These are phyloP conservation scores for Campopleginae sp. DNA, from an alignment of 2,888 invertebrate species.

Conservation along the genomic window DNA sequence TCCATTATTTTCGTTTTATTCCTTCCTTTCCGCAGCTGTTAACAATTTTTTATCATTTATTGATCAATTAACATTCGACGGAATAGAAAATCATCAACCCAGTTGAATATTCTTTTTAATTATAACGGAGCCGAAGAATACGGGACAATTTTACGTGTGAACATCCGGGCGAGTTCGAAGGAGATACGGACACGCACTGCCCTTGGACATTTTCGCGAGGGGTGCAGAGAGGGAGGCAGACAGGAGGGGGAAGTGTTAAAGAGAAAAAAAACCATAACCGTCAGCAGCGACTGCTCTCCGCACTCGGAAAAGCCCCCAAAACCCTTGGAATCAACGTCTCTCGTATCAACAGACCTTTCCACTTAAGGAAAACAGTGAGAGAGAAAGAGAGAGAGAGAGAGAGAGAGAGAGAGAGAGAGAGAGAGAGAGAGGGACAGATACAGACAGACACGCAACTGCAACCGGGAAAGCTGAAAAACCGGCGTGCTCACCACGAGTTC, in stretches of 20 bases:
- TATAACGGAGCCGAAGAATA: not conserved
- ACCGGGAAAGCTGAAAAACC: slow-evolving; percentile 55
- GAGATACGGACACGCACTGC: slow-evolving; percentile 24
- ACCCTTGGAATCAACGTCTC: slow-evolving; percentile 42
- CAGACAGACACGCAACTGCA: slow-evolving; percentile 60
- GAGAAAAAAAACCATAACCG: slow-evolving; percentile 15
- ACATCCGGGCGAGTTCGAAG: slow-evolving; percentile 28
- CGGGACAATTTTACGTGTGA: slow-evolving; percentile 19
- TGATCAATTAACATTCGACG: not conserved
- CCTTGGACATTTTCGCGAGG: slow-evolving; percentile 27
- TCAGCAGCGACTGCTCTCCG: slow-evolving; percentile 20
- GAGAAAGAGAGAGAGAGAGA: slow-evolving; percentile 26
- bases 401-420: slow-evolving; percentile 32
- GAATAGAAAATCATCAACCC: slow-evolving; percentile 6
- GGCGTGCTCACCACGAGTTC: slow-evolving; percentile 73
- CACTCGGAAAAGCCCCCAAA: slow-evolving; percentile 37
- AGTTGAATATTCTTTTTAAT: not conserved
- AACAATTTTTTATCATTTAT: not conserved
- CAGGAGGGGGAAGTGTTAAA: slow-evolving; percentile 16
- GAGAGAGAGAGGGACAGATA: slow-evolving; percentile 30
- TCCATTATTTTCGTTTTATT: slow-evolving; percentile 5
- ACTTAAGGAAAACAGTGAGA: slow-evolving; percentile 30
- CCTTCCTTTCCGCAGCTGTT: not conserved
- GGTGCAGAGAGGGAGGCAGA: slow-evolving; percentile 7
- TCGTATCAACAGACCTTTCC: slow-evolving; percentile 18